Evolutionary conservation across 2,888 invertebrate genomes (phyloP), one percentile per base, ranked within the genome.

Genomic region (Hirtodrosophila trivittata): DNA sequence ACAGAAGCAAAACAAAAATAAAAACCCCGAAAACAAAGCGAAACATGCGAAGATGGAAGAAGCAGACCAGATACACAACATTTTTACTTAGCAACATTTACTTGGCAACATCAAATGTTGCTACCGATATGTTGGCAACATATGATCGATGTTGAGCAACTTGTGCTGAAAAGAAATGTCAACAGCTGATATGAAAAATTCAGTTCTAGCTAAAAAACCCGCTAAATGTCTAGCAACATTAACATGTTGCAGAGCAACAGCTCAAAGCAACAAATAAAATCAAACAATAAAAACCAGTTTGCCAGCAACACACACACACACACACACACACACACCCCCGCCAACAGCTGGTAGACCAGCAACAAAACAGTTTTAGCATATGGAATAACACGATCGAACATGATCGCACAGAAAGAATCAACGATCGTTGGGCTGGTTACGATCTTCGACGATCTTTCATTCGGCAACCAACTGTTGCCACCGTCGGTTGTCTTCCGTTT

Each of bases 391-490:
- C 64, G 66, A 62, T 60, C 43, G 66, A 60, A 65, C 66, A 54
- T 55, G 55, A 56, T 56, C 43, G 68, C 35, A 37, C 33, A 28
- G 59, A 63, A 55, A 41, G 28, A 16, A 69, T 56, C 58, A 56
- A 33, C 70, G 60, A 65, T 71, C 58, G 43, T 38, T 50, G 33
- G 35, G 49, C 18, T 50, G 43, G 57, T 59, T 39, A 74, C 67
- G 72, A 46, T 60, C 69, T 32, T 58, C 55, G 33, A 54, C 59
- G 69, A 65, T 54, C 50, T 56, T 42, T 74, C 75, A 86, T 76
- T 86, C 77, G 68, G 50, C 62, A 82, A 87, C 87, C 87, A 87
- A 87, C 83, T 83, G 83, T 83, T 83, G 81, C 85, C 64, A 45
- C 12, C 32, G 43, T 52, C 65, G 69, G 83, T 66, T 59, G 60